Evolutionary conservation across 2,888 invertebrate genomes (phyloP).

Genomic region (Lasioglossum vierecki): DNA sequence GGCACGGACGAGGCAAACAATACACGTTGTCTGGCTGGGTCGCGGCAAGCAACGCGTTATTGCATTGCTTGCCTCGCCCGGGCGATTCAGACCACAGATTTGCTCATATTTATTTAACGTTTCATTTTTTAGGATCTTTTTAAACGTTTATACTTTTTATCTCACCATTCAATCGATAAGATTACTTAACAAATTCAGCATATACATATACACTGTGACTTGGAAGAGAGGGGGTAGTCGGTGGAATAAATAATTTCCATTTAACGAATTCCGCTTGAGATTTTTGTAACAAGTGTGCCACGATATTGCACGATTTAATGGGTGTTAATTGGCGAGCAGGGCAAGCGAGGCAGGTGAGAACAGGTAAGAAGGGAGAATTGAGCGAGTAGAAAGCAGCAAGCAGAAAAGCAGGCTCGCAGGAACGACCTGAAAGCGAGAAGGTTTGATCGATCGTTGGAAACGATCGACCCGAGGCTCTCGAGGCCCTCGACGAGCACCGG

Average conservation of each 20-base stretch:
- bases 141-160: too few species aligned
- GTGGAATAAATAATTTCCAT: background rate
- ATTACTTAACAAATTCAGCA: too few species aligned
- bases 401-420: background rate
- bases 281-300: background rate
- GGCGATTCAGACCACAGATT: too few species aligned
- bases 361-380: background rate
- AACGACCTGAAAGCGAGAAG: slow-evolving; percentile 37
- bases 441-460: slow-evolving; percentile 65
- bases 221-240: too few species aligned
- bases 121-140: too few species aligned
- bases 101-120: too few species aligned
- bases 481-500: slow-evolving; percentile 24
- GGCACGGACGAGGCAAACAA: too few species aligned
- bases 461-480: slow-evolving; percentile 47
- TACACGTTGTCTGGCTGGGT: too few species aligned
- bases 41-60: too few species aligned
- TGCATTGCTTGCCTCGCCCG: too few species aligned
- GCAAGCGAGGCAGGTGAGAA: background rate
- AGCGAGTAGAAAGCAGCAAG: background rate
- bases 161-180: too few species aligned
- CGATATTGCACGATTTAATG: background rate
- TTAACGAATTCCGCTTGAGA: background rate
- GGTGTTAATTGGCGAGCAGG: background rate
- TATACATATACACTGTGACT: too few species aligned